A percentile compares a stretch with the other conserved stretches of the same genome.
Evolutionary conservation across 2,888 invertebrate species (phyloP).

Genomic region (Catocala fraxini): DNA sequence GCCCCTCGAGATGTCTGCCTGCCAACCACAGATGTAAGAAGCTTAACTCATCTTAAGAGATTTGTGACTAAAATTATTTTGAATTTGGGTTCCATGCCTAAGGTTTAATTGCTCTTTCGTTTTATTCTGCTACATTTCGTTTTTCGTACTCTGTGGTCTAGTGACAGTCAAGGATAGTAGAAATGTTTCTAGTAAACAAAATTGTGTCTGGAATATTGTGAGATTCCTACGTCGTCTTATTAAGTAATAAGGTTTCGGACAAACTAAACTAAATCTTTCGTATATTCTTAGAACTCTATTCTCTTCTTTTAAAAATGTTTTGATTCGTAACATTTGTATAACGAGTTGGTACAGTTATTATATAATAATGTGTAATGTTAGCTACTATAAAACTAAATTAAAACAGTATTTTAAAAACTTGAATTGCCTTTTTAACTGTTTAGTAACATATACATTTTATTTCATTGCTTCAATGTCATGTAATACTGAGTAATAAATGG

Average conservation of each 20-base stretch:
- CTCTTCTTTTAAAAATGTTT: too few species aligned
- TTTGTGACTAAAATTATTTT: slow-evolving; percentile 46
- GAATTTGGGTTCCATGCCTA: slow-evolving; percentile 37
- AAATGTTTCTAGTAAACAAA: slow-evolving; percentile 5
- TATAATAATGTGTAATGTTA: too few species aligned
- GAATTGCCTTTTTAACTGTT: too few species aligned
- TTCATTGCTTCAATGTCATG: too few species aligned
- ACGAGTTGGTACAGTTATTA: too few species aligned
- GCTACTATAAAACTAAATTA: too few species aligned
- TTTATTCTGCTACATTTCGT: slow-evolving; percentile 22
- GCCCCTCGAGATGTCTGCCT: slow-evolving; percentile 72
- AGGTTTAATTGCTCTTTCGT: slow-evolving; percentile 43
- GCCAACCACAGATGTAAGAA: slow-evolving; percentile 61
- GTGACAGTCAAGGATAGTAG: not conserved
- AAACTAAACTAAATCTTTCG: too few species aligned
- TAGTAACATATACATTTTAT: too few species aligned
- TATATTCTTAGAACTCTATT: too few species aligned
- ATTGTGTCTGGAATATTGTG: slow-evolving; percentile 7
- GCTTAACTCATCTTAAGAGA: slow-evolving; percentile 54
- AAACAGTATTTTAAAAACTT: too few species aligned
- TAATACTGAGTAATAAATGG: too few species aligned
- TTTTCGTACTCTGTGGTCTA: slow-evolving; percentile 11
- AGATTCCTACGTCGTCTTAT: slow-evolving; percentile 5
- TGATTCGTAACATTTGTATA: too few species aligned
- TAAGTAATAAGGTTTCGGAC: slow-evolving; percentile 3